Conservation (phyloP, 1,140 invertebrate genomes). For the Ditylenchus dipsaci region DNA sequence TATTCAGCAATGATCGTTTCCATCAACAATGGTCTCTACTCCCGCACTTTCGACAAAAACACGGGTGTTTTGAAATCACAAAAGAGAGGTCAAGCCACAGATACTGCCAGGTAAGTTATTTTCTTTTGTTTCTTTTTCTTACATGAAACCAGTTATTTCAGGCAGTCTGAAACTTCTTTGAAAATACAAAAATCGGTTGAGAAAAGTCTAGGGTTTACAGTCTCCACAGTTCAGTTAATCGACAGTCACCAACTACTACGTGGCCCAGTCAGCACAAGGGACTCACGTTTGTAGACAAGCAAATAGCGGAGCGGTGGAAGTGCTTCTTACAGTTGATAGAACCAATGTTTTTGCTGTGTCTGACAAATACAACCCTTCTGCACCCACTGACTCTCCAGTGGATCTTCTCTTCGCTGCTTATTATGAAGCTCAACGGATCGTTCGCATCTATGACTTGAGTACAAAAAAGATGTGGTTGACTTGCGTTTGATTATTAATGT, state of each 20-base stretch:
- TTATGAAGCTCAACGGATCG: conserved; percentile 4
- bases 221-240: not conserved
- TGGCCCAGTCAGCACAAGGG: not conserved
- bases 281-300: not conserved
- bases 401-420: conserved; percentile 11
- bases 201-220: conserved; percentile 4
- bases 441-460: conserved; percentile 6
- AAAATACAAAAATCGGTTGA: not conserved
- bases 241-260: not conserved
- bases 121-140: not conserved
- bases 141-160: not conserved
- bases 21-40: conserved; percentile 31
- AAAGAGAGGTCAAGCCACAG: not conserved
- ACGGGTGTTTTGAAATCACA: conserved; percentile 36
- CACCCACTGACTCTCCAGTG: not conserved
- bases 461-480: not conserved
- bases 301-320: not conserved
- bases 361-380: not conserved
- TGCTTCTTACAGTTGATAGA: not conserved
- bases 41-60: conserved; percentile 34
- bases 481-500: too few species aligned
- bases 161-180: not conserved
- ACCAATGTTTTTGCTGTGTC: not conserved
- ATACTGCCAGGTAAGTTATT: not conserved
- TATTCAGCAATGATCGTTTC: conserved; percentile 15